Base-by-base conservation (phyloP, 2,888 invertebrate species). In the Sphaerophoria taeniata region DNA sequence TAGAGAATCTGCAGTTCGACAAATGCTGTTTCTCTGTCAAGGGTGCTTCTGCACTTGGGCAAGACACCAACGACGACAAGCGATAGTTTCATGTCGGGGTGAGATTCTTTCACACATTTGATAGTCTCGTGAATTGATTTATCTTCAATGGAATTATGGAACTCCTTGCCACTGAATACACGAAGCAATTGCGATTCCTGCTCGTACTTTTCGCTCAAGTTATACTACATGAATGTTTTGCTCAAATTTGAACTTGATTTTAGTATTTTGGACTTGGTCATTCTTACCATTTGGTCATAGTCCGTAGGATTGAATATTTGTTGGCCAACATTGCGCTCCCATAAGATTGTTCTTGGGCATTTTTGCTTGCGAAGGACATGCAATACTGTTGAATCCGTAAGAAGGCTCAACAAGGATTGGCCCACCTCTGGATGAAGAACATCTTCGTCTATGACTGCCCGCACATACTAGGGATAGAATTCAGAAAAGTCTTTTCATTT, bases 251-350 rank as follows among this genome's bases (percentile, higher is more conserved):
- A 12, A 14, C 0, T 31, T 12, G n/a, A 33, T 31, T 33, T 16
- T 16, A 7, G 3, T 3, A 33, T 45, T 2, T 45, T 0, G 16
- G 2, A 12, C 2, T 43, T 7, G 16, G 1, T 14, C 31, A 4
- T 5, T 36, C 36, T n/a, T 33, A 34, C 16, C 24, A 16, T 12
- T 4, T 45, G 9, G 45, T 70, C 79, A 60, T 58, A 78, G 53
- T 70, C 71, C 43, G 47, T 31, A 33, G 4, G 78, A 31, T 6
- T 77, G 36, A 24, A 91, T 51, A 31, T 88, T 14, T 90, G 90
- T 67, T 90, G 91, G 0, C 90, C 89, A 12, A 89, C 88, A 82
- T 89, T 90, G 4, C 92, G 90, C 58, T 92, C 91, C 92, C 92
- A 92, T 2, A 89, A 53, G 1, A 92, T 89, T 14, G 89, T 89